Evolutionary conservation across 1,140 invertebrate species (phyloP).

Genomic region (Dendrolimus kikuchii): DNA sequence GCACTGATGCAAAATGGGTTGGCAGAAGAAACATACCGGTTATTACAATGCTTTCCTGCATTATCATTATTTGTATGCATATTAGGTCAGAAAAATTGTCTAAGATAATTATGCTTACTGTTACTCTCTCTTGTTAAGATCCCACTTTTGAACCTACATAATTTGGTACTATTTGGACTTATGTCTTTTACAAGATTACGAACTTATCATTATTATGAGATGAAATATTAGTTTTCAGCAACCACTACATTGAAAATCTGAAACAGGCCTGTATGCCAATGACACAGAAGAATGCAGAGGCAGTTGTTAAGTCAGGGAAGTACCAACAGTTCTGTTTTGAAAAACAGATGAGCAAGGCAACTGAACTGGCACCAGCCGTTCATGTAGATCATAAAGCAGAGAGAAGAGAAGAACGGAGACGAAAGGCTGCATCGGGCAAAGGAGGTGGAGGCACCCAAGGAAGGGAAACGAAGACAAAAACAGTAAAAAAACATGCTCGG

Average conservation of each 20-base stretch:
- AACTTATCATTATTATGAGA: neutral
- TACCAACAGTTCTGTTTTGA: slow-evolving; percentile 77
- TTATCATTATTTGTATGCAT: too few species aligned
- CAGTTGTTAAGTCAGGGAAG: slow-evolving; percentile 78
- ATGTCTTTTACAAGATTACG: slow-evolving; percentile 12
- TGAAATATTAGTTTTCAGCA: slow-evolving; percentile 71
- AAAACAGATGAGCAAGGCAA: slow-evolving; percentile 72
- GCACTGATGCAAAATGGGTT: too few species aligned
- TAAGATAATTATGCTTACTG: neutral
- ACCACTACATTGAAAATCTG: slow-evolving; percentile 80
- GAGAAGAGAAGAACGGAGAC: slow-evolving; percentile 89
- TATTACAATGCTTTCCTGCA: too few species aligned
- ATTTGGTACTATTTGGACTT: slow-evolving; percentile 21
- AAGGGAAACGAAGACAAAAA: slow-evolving; percentile 95
- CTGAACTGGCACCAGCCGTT: slow-evolving; percentile 45
- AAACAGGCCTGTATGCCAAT: slow-evolving; percentile 78
- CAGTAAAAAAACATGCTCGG: slow-evolving; percentile 85
- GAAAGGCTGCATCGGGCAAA: slow-evolving; percentile 90
- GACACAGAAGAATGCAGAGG: slow-evolving; percentile 82
- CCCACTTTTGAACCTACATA: too few species aligned
- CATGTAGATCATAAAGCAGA: slow-evolving; percentile 77
- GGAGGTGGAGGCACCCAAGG: slow-evolving; percentile 92
- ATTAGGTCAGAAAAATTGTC: neutral
- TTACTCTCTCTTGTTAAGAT: too few species aligned
- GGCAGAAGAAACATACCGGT: too few species aligned